phyloP scores from a whole-genome alignment of 2,888 invertebrate species.

The Agonopterix heracliana region DNA sequence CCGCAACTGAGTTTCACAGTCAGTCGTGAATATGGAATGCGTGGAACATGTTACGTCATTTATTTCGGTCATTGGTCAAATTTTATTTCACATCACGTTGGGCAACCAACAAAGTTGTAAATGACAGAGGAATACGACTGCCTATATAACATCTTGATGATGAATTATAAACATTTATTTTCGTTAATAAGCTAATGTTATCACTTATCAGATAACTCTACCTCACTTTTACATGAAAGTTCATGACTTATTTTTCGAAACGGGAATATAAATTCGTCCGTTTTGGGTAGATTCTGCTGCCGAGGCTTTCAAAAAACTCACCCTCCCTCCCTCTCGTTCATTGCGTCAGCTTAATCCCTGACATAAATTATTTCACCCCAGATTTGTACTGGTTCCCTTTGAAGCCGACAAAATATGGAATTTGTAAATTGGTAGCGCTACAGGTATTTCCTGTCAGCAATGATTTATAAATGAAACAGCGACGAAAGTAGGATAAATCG shows the following conservation, averaged over 20 bases:
- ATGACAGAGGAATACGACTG: too few relatives aligned
- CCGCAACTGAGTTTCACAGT: constrained; percentile 33
- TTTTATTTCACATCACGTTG: background rate
- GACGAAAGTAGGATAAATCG: background rate
- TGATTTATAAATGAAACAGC: constrained; percentile 6
- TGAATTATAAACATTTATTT: too few relatives aligned
- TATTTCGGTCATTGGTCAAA: constrained; percentile 8
- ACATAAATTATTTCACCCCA: constrained; percentile 36
- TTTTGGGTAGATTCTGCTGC: constrained; percentile 25
- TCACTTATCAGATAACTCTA: background rate
- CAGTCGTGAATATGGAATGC: constrained; percentile 21
- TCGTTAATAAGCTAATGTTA: background rate
- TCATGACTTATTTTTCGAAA: background rate
- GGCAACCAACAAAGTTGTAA: background rate
- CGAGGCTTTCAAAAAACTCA: constrained; percentile 27
- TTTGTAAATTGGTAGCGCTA: constrained; percentile 13
- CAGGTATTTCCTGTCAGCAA: constrained; percentile 3
- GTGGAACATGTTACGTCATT: constrained; percentile 1
- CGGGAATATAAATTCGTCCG: constrained; percentile 12
- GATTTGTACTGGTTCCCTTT: constrained; percentile 23
- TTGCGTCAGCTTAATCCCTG: constrained; percentile 33
- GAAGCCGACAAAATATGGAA: constrained; percentile 25
- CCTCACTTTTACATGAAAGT: too few relatives aligned
- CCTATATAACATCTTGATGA: too few relatives aligned
- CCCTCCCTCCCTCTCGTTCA: constrained; percentile 24